A percentile compares a stretch with the other conserved stretches of the same genome.
Evolutionary conservation across 2,797 vertebrate genomes (phyloP).

Genomic region (Malurus splendens): DNA sequence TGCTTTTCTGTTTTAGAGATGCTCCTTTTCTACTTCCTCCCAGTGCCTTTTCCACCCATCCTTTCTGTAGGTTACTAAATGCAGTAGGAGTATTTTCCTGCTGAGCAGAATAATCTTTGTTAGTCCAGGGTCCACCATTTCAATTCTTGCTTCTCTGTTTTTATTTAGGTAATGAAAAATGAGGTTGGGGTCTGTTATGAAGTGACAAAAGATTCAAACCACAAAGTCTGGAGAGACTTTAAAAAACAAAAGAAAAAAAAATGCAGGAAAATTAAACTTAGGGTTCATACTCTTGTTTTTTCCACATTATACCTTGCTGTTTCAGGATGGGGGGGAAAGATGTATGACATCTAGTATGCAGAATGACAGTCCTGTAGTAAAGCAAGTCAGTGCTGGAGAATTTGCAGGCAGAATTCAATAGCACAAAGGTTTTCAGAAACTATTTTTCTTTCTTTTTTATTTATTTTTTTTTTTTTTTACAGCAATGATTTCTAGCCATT

Average conservation of each 20-base stretch:
- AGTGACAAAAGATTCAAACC: neutral
- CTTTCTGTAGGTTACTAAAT: neutral
- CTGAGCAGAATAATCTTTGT: neutral
- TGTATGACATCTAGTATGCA: neutral
- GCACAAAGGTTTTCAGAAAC: conserved; percentile 45
- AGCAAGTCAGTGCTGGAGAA: neutral
- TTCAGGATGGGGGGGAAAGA: neutral
- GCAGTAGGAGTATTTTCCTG: neutral
- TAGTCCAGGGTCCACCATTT: neutral
- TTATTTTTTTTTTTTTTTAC: neutral
- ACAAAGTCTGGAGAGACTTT: neutral
- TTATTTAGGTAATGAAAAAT: neutral
- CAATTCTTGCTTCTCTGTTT: neutral
- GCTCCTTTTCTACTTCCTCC: neutral
- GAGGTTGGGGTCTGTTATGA: neutral
- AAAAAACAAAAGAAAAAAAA: neutral
- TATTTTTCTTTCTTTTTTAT: conserved; percentile 4
- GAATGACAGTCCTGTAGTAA: neutral
- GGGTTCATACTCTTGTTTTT: neutral
- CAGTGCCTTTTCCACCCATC: neutral
- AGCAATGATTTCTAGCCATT: conserved; percentile 49
- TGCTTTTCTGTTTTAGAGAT: neutral
- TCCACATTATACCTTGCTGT: neutral
- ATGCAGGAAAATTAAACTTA: neutral
- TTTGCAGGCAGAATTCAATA: conserved; percentile 46